Base-by-base conservation (phyloP, 23 tunicate species). In the Diplosoma virens region DNA sequence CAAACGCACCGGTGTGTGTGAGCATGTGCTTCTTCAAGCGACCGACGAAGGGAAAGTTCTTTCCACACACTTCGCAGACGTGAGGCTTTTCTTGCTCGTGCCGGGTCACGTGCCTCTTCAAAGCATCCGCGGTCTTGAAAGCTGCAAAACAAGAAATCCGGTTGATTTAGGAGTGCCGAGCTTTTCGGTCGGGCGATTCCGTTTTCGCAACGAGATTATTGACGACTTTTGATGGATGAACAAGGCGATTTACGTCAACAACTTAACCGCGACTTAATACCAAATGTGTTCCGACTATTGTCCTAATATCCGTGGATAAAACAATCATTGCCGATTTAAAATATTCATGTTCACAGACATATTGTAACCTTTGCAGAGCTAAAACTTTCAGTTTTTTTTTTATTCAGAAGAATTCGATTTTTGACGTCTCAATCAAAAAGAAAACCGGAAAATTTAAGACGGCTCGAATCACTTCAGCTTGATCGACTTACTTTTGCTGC, bases 21-120 rank as follows among this genome's bases (percentile, higher is more conserved):
- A 82, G 61, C 83, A 69, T 82, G 59, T 89, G 96, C 36, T 81
- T 89, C 17, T 58, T 31, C 23, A 89, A 65, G 16, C 86, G 56
- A n/a, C 81, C 81, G 27, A 54, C 67, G 45, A 76, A 74, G 2
- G 76, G 63, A 48, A 89, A 89, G 41, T 78, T 68, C 53, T 83
- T 89, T 58, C 96, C 96, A 64, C 96, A 89, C 7, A 78, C 66
- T 71, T 77, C 86, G 37, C 96, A 89, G 23, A 67, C 58, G 25
- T 75, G 84, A 1, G 88, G 82, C 26, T 89, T 89, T 3, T 35
- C 67, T 75, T 74, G 73, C 26, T 11, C 28, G 41, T 89, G 96
- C 48, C 54, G 59, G 9, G 20, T 20, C 3, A 54, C 35, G 63
- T 89, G 96, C 20, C 18, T 46, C n/a, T 77, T 64, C 33, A 89